Percentiles rank a stretch among this genome's conserved stretches.
phyloP scores from a whole-genome alignment of 1,140 invertebrate genomes.

The Pogonomyrmex californicus region DNA sequence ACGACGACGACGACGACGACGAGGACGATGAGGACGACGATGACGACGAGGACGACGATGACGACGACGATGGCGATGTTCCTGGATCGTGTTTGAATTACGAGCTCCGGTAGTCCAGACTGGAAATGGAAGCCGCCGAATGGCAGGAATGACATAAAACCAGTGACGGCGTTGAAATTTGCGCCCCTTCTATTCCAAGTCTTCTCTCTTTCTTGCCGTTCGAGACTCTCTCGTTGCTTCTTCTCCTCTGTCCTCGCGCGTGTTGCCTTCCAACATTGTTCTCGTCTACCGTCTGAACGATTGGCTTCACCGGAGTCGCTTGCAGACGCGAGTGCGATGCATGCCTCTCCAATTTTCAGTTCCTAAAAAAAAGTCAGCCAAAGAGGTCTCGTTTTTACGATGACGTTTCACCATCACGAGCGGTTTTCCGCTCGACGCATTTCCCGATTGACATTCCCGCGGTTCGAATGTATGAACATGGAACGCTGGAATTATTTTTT shows the following conservation, averaged over 20 bases:
- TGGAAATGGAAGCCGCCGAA: slow-evolving; percentile 80
- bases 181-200: slow-evolving; percentile 45
- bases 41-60: no score
- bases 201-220: slow-evolving; percentile 51
- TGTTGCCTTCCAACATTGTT: slow-evolving; percentile 26
- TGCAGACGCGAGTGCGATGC: slow-evolving; percentile 35
- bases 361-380: slow-evolving; percentile 2
- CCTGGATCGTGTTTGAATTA: slow-evolving; percentile 76
- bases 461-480: background rate
- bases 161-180: slow-evolving; percentile 78
- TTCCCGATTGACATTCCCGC: slow-evolving; percentile 21
- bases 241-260: background rate
- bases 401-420: background rate
- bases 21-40: no score
- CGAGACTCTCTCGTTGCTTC: background rate
- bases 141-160: slow-evolving; percentile 79
- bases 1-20: no score
- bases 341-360: slow-evolving; percentile 51
- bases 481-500: slow-evolving; percentile 21
- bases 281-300: slow-evolving; percentile 62
- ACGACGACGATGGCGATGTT: slow-evolving; percentile 33
- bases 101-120: slow-evolving; percentile 74
- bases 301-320: slow-evolving; percentile 66
- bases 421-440: background rate
- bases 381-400: slow-evolving; percentile 61